Percentiles rank a stretch among this genome's conserved stretches.
phyloP scores from a whole-genome alignment of 2,888 invertebrate genomes.

The Tachina lurida region DNA sequence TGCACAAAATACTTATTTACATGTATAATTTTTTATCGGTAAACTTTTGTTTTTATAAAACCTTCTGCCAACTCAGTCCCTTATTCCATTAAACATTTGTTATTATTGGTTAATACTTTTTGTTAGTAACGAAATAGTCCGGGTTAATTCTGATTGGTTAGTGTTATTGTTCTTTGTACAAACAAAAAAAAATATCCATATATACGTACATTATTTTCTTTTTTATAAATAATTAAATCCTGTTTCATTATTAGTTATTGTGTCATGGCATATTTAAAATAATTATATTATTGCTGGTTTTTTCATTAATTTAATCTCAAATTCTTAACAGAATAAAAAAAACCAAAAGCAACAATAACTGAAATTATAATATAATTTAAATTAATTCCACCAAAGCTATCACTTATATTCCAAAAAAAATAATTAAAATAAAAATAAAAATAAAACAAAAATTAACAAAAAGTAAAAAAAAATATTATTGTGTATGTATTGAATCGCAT shows the following conservation, averaged over 20 bases:
- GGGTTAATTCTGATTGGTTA: slow-evolving; percentile 60
- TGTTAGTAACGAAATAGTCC: slow-evolving; percentile 54
- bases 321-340: slow-evolving; percentile 51
- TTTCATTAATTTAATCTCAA: slow-evolving; percentile 71
- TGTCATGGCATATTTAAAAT: slow-evolving; percentile 71
- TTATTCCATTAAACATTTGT: neutral
- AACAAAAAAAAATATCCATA: slow-evolving; percentile 30
- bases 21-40: too few species aligned
- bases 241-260: slow-evolving; percentile 67
- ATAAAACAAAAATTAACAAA: slow-evolving; percentile 25
- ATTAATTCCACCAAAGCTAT: slow-evolving; percentile 70
- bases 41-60: neutral
- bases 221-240: slow-evolving; percentile 69
- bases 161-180: slow-evolving; percentile 1
- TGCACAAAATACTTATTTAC: too few species aligned
- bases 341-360: slow-evolving; percentile 22
- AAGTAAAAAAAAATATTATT: slow-evolving; percentile 38
- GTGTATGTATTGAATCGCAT: slow-evolving; percentile 68
- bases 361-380: slow-evolving; percentile 65
- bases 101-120: slow-evolving; percentile 59
- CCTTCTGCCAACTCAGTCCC: neutral
- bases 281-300: slow-evolving; percentile 70
- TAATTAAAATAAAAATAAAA: slow-evolving; percentile 14
- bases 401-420: slow-evolving; percentile 51
- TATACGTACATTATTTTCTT: slow-evolving; percentile 30